A percentile compares a stretch with the other conserved stretches of the same genome.
phyloP scores from a whole-genome alignment of 2,888 invertebrate species.

The Saturnia japonica region DNA sequence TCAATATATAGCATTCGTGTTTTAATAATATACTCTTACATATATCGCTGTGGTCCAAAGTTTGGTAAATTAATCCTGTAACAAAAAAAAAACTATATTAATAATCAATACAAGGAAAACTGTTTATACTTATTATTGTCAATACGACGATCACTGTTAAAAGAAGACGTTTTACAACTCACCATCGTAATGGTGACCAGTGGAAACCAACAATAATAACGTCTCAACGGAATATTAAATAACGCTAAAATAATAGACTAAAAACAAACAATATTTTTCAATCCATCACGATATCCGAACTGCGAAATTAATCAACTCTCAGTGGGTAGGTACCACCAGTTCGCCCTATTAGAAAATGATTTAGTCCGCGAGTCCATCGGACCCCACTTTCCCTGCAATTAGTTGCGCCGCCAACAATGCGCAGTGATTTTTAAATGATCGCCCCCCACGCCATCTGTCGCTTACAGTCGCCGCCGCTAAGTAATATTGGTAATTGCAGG shows the following conservation, averaged over 20 bases:
- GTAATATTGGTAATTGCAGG: conserved; percentile 74
- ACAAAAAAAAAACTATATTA: conserved; percentile 7
- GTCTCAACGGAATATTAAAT: not conserved
- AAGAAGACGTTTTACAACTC: not conserved
- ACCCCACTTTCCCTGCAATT: conserved; percentile 81
- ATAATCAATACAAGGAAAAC: not conserved
- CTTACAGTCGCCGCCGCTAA: conserved; percentile 37
- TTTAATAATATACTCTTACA: not conserved
- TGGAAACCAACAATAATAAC: not conserved
- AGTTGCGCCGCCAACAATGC: conserved; percentile 79
- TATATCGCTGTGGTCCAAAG: not conserved
- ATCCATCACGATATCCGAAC: conserved; percentile 22
- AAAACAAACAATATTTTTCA: conserved; percentile 4
- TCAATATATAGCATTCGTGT: not conserved
- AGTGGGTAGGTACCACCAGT: conserved; percentile 34
- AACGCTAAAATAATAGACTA: not conserved
- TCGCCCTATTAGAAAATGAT: conserved; percentile 75
- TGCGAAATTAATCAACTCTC: conserved; percentile 47
- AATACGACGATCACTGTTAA: not conserved
- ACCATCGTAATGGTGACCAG: not conserved
- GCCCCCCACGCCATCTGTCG: conserved; percentile 37
- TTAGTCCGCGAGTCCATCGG: conserved; percentile 70
- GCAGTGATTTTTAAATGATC: conserved; percentile 82
- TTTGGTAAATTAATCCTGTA: conserved; percentile 16
- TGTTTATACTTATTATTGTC: not conserved